A percentile compares a stretch with the other conserved stretches of the same genome.
phyloP scores from a whole-genome alignment of 2,888 invertebrate genomes.

The Mythimna impura region DNA sequence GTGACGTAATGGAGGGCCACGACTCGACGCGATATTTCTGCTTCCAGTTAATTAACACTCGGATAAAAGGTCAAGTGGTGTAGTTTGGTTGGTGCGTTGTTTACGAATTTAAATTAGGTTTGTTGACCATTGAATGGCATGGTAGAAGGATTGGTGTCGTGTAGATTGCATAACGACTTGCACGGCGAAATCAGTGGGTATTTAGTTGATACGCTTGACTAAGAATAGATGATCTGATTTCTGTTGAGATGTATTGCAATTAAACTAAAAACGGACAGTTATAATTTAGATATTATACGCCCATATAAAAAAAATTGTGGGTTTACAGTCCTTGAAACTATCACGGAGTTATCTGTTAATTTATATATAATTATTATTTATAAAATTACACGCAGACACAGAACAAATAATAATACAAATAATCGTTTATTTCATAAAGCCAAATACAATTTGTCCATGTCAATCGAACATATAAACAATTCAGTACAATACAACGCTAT shows the following conservation, averaged over 20 bases:
- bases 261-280: neutral
- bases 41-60: conserved; percentile 77
- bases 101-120: conserved; percentile 11
- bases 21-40: conserved; percentile 69
- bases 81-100: conserved; percentile 35
- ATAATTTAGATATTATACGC: neutral
- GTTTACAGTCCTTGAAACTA: neutral
- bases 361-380: too few relatives aligned
- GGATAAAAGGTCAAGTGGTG: conserved; percentile 73
- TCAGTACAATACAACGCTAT: too few relatives aligned
- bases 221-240: neutral
- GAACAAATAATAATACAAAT: too few relatives aligned
- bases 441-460: too few relatives aligned
- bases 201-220: neutral
- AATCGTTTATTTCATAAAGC: too few relatives aligned
- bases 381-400: too few relatives aligned
- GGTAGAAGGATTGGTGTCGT: neutral
- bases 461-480: too few relatives aligned
- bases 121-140: neutral
- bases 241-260: neutral
- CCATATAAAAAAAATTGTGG: neutral
- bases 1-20: conserved; percentile 71
- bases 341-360: too few relatives aligned
- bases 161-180: too few relatives aligned
- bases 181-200: neutral